Evolutionary conservation across 2,888 invertebrate genomes (phyloP), one percentile per base, ranked within the genome.

Genomic region (Anarsia innoxiella): DNA sequence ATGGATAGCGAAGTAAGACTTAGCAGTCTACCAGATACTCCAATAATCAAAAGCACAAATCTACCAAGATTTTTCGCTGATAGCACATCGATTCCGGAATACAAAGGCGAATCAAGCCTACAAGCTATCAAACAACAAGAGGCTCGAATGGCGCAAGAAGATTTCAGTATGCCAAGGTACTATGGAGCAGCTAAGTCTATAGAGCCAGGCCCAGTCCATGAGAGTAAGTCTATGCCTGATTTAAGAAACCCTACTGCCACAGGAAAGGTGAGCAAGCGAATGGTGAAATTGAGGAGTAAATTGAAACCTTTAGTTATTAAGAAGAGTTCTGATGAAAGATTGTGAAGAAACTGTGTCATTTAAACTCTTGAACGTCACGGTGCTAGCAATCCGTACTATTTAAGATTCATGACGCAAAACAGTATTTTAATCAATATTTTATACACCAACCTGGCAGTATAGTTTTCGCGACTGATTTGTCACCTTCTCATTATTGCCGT

Each of bases 161-260:
- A 89, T 45, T 88, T 86, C 37, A 88, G 88, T 12, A 89, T 89
- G 89, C 89, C 89, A 0, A 72, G 89, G 40, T 88, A 88, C 49
- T 89, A 88, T 46, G 85, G 89, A 0, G 69, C 79, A 1, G 52
- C 74, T 0, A 73, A 77, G 29, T 44, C 66, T 1, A 44, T 56
- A 0, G 73, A 77, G 19, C 54, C 56, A 2, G 42, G 59, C 2
- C 59, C 79, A 0, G 73, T 80, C 0, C 78, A 80, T 19, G 82
- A 84, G 36, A 85, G 86, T 34, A 85, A 82, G 32, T 85, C 86
- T 0, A 84, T 86, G 84, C 86, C 86, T 1, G 86, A 86, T 56
- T 59, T 86, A 12, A 70, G 82, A 25, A 71, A 59, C 35, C 73
- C 75, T 0, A 42, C 49, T 0, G 53, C 74, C 0, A 61, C 63